These are phyloP conservation scores for Neodiprion fabricii DNA, from an alignment of 1,140 invertebrate species.

Conservation along the genomic window DNA sequence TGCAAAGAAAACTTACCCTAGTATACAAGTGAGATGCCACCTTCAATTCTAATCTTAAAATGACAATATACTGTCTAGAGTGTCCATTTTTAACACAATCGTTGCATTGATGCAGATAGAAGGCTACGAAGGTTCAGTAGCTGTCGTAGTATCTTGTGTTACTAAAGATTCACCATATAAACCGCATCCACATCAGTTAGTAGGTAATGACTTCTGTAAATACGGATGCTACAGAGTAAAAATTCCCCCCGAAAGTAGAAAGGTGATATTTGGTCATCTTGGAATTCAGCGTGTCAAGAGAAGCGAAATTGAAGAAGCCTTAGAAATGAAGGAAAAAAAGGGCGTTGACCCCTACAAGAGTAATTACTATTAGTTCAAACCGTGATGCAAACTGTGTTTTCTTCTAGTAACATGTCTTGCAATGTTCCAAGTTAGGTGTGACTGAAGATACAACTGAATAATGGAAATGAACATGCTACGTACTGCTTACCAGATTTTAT, in stretches of 20 bases:
- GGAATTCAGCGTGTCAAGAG: constrained; percentile 98
- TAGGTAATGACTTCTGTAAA: constrained; percentile 87
- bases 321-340: constrained; percentile 82
- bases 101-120: constrained; percentile 67
- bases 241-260: constrained; percentile 79
- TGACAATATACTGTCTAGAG: not conserved
- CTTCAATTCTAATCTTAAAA: not conserved
- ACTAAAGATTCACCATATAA: constrained; percentile 84
- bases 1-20: constrained; percentile 93
- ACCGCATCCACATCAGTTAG: constrained; percentile 90
- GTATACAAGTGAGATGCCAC: constrained; percentile 71
- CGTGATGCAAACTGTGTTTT: constrained; percentile 86
- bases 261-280: constrained; percentile 86
- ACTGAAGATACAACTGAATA: no score
- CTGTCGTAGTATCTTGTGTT: constrained; percentile 90
- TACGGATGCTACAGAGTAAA: constrained; percentile 85
- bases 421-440: no score
- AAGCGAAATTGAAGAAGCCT: constrained; percentile 88
- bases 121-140: constrained; percentile 79
- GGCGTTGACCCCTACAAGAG: constrained; percentile 89
- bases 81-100: constrained; percentile 1
- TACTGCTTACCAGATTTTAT: constrained; percentile 26
- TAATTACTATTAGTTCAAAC: constrained; percentile 84
- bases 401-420: constrained; percentile 60
- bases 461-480: not conserved